Evolutionary conservation across 2,113 vertebrate genomes (phyloP).

Genomic region (Melanerpes formicivorus): DNA sequence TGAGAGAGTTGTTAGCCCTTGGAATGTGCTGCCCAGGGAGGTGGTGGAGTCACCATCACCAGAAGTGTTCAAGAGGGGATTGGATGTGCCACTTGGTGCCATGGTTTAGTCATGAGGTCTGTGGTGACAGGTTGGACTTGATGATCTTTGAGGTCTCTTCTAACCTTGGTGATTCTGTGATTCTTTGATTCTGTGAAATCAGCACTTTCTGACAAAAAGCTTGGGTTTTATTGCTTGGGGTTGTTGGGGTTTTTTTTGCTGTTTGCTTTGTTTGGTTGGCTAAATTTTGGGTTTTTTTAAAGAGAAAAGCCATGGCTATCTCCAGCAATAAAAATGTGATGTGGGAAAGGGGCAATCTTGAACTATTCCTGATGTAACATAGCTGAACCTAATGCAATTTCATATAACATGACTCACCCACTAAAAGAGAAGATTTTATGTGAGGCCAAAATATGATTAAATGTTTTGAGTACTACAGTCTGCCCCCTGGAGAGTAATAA

Average conservation of each 20-base stretch:
- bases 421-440: not conserved
- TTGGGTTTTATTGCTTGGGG: not conserved
- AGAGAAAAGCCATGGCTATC: not conserved
- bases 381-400: not conserved
- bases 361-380: not conserved
- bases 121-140: too few species aligned
- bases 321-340: not conserved
- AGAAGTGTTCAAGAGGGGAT: too few species aligned
- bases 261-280: not conserved
- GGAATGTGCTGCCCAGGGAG: too few species aligned
- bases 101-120: too few species aligned
- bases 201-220: constrained; percentile 8
- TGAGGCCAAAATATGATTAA: not conserved
- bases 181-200: not conserved
- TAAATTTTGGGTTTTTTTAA: not conserved
- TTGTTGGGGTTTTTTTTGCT: not conserved
- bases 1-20: too few species aligned
- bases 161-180: too few species aligned
- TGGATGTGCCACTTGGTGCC: too few species aligned
- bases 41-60: too few species aligned
- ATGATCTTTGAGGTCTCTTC: too few species aligned
- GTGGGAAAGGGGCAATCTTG: not conserved
- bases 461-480: not conserved
- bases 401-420: not conserved
- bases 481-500: not conserved